Percentiles rank a stretch among this genome's conserved stretches.
These are phyloP conservation scores for Plectrocnemia conspersa DNA, from an alignment of 1,140 invertebrate genomes.

Conservation along the genomic window DNA sequence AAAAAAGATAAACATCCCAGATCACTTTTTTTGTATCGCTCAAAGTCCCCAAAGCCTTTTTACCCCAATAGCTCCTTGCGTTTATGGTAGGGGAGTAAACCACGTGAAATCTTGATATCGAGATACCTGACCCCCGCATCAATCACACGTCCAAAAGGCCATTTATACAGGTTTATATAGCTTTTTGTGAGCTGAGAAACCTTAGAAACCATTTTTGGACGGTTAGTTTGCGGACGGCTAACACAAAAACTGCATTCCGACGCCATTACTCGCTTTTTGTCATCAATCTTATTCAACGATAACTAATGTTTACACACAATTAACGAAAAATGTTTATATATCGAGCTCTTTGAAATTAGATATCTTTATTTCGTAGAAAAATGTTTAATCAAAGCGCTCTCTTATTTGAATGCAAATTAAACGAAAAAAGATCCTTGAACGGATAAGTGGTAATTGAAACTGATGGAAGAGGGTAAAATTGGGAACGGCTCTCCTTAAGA, in stretches of 20 bases:
- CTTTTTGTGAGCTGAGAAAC: slow-evolving; percentile 9
- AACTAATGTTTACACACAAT: background rate
- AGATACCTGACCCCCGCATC: slow-evolving; percentile 32
- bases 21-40: slow-evolving; percentile 12
- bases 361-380: background rate
- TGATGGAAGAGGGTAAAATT: slow-evolving; percentile 22
- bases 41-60: slow-evolving; percentile 29
- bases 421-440: slow-evolving; percentile 29
- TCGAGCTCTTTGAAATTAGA: too few relatives aligned
- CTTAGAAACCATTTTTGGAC: slow-evolving; percentile 10
- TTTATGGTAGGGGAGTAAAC: slow-evolving; percentile 22
- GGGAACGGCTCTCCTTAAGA: slow-evolving; percentile 21
- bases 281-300: slow-evolving; percentile 6
- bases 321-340: too few relatives aligned
- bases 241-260: slow-evolving; percentile 33
- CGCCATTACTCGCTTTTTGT: slow-evolving; percentile 23
- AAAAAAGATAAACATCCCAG: slow-evolving; percentile 26
- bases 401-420: slow-evolving; percentile 31
- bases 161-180: slow-evolving; percentile 35
- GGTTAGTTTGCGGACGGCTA: slow-evolving; percentile 12
- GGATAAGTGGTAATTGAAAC: slow-evolving; percentile 32
- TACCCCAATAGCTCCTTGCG: slow-evolving; percentile 24
- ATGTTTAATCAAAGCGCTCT: too few relatives aligned
- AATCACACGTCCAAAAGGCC: slow-evolving; percentile 33
- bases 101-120: slow-evolving; percentile 11